Base-by-base conservation (phyloP, 1,140 invertebrate species). In the Brachionus sp. region DNA sequence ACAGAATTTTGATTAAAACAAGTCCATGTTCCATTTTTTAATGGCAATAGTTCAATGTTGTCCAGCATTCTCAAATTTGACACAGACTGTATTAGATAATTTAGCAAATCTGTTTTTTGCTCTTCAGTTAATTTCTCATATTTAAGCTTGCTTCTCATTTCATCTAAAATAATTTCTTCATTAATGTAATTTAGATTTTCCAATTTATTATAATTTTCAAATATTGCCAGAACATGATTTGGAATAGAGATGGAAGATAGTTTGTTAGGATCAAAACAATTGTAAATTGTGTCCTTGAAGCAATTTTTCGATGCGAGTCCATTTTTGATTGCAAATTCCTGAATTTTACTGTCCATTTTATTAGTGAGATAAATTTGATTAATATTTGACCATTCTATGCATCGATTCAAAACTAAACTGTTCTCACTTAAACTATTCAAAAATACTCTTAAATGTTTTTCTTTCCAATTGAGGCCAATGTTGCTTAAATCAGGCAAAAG, bases 1-100 rank as follows among this genome's bases (percentile, higher is more conserved):
- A 35, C 23, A 35, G 83, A 19, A 13, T 16, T 35, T 50, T 19
- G 6, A 25, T 64, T 25, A 70, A 85, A 85, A 0, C 16, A 23
- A 5, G 50, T 33, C 70, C 70, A 85, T 16, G 6, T 50, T 39
- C 70, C 78, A 77, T 77, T 77, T 19, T 13, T 68, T 13, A 84
- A 25, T 2, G 84, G 84, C 16, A 85, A 29, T 44, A 85, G 35
- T 35, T 84, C 62, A 35, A 85, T 42, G 12, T 62, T 53, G 23
- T 70, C 37, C 16, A 84, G 46, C n/a, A 37, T n/a, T n/a, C 50
- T 5, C 7, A 82, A 44, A 12, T 23, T 16, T 5, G 53, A 19
- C 13, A 39, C 44, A 12, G 37, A 62, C 6, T 80, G 35, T 19
- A 44, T 82, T n/a, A 83, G 35, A 37, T 64, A 80, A 39, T 37